Evolutionary conservation across 2,113 vertebrate species (phyloP), one percentile per base, ranked within the genome.

Genomic region (Electrona antarctica): DNA sequence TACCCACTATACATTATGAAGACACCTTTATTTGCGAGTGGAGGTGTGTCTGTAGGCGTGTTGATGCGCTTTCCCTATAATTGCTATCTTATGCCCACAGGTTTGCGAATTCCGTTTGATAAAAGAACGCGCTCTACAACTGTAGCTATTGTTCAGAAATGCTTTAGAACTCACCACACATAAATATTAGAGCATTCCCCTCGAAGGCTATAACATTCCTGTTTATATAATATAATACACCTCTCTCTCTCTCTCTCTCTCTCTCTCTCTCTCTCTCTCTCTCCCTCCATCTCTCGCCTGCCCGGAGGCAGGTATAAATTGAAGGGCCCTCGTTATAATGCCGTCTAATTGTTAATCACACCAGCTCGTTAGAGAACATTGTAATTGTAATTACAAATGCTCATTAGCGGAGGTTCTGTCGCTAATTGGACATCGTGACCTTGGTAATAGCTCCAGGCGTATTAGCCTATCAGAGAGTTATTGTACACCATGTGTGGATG

Each of bases 291-390:
- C 33, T 41, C 33, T 41, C 33, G 33, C 33, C 33, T 52, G 79
- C 83, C 80, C 74, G 0, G n/a, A 84, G 84, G 76, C 76, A 89
- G 81, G 76, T 88, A 88, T 88, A 88, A 87, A 90, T 82, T 89
- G 79, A 84, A 87, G 79, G 66, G 64, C 76, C 67, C 82, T 85
- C 72, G 72, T 84, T 87, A 77, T 88, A 89, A 87, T 87, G 62
- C 79, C 55, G 67, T 79, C 60, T 88, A 90, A 89, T 87, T 89
- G 81, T 88, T 90, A 90, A 89, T 90, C 85, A 88, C 74, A 85
- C 70, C 71, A 69, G 74, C 87, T 81, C 78, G 80, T 90, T 90
- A 79, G 77, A 84, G 79, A 77, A 78, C 68, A 73, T 78, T 81
- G 81, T 87, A 85, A 87, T 89, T 88, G 83, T 85, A 87, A 85